Evolutionary conservation across 1,140 invertebrate species (phyloP), one percentile per base, ranked within the genome.

Genomic region (Goniozus legneri): DNA sequence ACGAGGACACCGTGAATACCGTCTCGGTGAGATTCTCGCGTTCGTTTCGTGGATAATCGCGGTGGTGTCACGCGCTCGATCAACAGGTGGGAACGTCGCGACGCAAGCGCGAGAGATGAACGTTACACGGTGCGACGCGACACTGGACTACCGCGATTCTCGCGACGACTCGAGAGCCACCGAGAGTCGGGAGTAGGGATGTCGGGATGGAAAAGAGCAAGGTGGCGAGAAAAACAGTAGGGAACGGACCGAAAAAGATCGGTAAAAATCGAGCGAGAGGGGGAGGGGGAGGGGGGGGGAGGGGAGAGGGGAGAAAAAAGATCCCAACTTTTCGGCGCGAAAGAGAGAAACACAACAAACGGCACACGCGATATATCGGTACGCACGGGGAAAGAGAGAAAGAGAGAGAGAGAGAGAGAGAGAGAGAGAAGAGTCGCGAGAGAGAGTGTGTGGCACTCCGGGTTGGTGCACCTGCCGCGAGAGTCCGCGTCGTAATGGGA

Each of bases 401-500:
- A 19, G 8, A 49, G 21, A 31, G 8, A 35, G 22, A 33, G 12
- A 44, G 14, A 44, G 18, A 38, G 20, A 50, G 16, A 58, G 21
- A 59, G 56, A 56, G 56, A 52, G 45, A 50, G 43, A 52, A 56
- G 57, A 56, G 60, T 43, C 56, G 53, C 58, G 66, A 52, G 63
- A 62, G n/a, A 58, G 58, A 60, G 60, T 58, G 62, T 69, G 69
- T 67, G 60, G 67, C 68, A 70, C 63, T 69, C 59, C n/a, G 58
- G 67, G 62, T 71, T 66, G 64, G 64, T 76, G 71, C 73, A 76
- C 73, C 73, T 76, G 73, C 73, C 69, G 70, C 72, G 70, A 72
- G 69, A 74, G 73, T 75, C 68, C 71, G 73, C 72, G 73, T 67
- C 63, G 71, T 73, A 76, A 76, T 76, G 74, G 70, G 69, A 74